These are phyloP conservation scores for Heliopora coerulea DNA, from an alignment of 92 coral and sea anemone species.

Conservation along the genomic window DNA sequence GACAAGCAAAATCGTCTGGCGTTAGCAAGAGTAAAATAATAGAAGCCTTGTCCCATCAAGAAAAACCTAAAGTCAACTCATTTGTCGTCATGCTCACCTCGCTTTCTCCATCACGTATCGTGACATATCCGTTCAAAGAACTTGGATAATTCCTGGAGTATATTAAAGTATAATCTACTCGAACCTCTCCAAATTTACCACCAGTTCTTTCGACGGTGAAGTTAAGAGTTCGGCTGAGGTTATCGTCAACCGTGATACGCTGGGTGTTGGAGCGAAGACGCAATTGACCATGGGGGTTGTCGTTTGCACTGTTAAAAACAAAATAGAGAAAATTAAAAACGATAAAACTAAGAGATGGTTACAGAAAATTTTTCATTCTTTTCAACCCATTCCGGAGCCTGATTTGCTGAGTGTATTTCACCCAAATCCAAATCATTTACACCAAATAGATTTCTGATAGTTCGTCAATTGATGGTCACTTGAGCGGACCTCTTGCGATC, in stretches of 20 bases:
- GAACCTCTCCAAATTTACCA: constrained; percentile 82
- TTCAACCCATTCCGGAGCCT: no score
- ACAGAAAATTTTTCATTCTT: no score
- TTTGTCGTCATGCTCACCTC: no score
- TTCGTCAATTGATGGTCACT: no score
- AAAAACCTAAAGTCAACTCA: no score
- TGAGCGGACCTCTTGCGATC: no score
- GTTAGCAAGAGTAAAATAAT: no score
- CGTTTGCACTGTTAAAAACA: constrained; percentile 65
- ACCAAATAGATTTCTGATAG: no score
- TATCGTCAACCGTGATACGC: constrained; percentile 53
- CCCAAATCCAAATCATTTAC: no score
- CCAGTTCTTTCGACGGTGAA: constrained; percentile 73
- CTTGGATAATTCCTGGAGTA: constrained; percentile 76
- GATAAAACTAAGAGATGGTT: not conserved
- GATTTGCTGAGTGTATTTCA: no score
- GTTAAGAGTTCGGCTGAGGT: constrained; percentile 60
- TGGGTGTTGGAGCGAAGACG: constrained; percentile 68
- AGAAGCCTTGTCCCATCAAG: no score
- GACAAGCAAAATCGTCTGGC: no score
- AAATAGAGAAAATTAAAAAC: not conserved
- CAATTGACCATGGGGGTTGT: constrained; percentile 91
- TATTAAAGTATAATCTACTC: constrained; percentile 65
- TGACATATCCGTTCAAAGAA: constrained; percentile 51
- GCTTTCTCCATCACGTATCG: constrained; percentile 53